Conservation (phyloP, 2,888 invertebrate species). For the Scaptomyza reducta region DNA sequence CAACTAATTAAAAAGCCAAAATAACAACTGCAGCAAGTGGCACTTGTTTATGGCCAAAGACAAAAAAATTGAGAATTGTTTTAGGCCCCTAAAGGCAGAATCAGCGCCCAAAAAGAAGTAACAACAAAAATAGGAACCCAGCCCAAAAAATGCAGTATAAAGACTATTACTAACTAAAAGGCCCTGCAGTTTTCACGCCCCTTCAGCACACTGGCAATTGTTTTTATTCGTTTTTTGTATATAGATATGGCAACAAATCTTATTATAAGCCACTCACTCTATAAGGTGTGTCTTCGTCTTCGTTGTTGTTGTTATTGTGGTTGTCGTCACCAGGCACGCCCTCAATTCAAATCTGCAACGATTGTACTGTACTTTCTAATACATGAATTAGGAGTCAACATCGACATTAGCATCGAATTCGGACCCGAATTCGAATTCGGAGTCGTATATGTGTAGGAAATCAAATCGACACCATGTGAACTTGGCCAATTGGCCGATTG, state of each 20-base stretch:
- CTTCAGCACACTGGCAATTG: constrained; percentile 49
- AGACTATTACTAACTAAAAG: constrained; percentile 25
- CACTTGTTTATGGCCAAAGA: constrained; percentile 54
- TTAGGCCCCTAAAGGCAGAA: constrained; percentile 26
- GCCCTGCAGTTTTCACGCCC: constrained; percentile 66
- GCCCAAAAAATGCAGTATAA: constrained; percentile 37
- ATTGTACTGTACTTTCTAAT: constrained; percentile 66
- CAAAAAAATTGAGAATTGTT: constrained; percentile 14
- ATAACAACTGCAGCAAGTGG: constrained; percentile 52
- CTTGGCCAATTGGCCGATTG: constrained; percentile 68
- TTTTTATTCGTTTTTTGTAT: constrained; percentile 26
- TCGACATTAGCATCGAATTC: constrained; percentile 11
- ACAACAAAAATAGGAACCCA: constrained; percentile 42
- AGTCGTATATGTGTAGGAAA: constrained; percentile 5
- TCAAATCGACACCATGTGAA: constrained; percentile 63
- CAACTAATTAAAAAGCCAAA: constrained; percentile 57
- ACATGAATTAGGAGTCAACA: constrained; percentile 57
- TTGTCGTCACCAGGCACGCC: constrained; percentile 49
- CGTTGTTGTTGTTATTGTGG: constrained; percentile 30
- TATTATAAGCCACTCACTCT: constrained; percentile 51
- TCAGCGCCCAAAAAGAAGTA: constrained; percentile 35
- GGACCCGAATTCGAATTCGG: background rate
- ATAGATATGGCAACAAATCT: constrained; percentile 50
- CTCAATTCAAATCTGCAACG: constrained; percentile 44
- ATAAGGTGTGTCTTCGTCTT: constrained; percentile 48